These are phyloP conservation scores for Trididemnum nubilum DNA, from an alignment of 23 tunicate species.

Conservation along the genomic window DNA sequence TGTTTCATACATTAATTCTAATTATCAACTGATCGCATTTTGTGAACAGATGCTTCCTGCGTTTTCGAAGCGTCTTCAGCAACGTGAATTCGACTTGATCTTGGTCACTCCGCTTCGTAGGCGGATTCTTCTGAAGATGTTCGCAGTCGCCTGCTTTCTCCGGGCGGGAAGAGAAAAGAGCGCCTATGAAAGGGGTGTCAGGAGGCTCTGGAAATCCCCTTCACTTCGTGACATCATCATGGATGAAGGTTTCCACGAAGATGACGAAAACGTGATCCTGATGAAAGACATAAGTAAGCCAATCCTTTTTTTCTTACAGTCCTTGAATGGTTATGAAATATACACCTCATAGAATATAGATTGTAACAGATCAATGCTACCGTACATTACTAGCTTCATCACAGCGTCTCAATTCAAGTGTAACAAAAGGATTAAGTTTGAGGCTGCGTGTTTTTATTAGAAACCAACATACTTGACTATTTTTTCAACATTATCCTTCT, in stretches of 20 bases:
- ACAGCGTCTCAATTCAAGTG: too few species aligned
- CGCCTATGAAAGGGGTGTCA: slow-evolving; percentile 39
- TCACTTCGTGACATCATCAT: background rate
- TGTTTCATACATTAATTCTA: too few species aligned
- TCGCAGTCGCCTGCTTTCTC: slow-evolving; percentile 80
- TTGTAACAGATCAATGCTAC: too few species aligned
- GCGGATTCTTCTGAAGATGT: slow-evolving; percentile 78
- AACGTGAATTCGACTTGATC: slow-evolving; percentile 82
- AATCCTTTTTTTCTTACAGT: background rate
- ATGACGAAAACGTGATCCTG: slow-evolving; percentile 39
- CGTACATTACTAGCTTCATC: too few species aligned
- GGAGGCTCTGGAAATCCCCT: slow-evolving; percentile 62
- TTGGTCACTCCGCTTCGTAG: slow-evolving; percentile 56
- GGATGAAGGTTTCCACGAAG: slow-evolving; percentile 86
- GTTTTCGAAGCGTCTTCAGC: slow-evolving; percentile 67
- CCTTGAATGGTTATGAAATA: background rate
- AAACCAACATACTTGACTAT: too few species aligned
- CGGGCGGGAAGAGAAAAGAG: slow-evolving; percentile 36
- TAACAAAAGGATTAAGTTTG: too few species aligned
- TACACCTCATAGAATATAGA: too few species aligned
- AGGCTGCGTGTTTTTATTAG: too few species aligned
- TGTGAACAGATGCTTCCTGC: slow-evolving; percentile 65
- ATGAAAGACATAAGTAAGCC: slow-evolving; percentile 42
- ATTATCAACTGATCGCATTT: too few species aligned
- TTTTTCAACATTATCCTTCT: too few species aligned